Evolutionary conservation across 2,113 vertebrate species (phyloP), one percentile per base, ranked within the genome.

Genomic region (Plecotus auritus): DNA sequence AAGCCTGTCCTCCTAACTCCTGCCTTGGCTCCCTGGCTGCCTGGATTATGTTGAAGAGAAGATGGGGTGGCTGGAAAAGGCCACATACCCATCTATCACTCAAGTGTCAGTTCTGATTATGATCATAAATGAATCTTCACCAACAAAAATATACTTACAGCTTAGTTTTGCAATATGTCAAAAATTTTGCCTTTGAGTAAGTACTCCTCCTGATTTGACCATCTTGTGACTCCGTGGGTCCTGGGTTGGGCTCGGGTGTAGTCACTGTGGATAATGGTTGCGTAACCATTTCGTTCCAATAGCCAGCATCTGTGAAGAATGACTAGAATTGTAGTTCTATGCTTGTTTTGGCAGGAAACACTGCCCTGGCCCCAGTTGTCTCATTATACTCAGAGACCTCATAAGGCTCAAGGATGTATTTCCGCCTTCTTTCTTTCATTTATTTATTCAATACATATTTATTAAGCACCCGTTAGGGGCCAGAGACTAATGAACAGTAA

Each of bases 351-450:
- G 94, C 95, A 94, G 30, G 83, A 95, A 94, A 51, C 20, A 59
- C n/a, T 84, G 66, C 64, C 64, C 72, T 93, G 94, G 93, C 78
- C 37, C 78, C 22, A 51, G 47, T 35, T 89, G 80, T 83, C 88
- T 92, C 91, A 86, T 96, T 90, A 84, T 91, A 93, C 88, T 96
- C 91, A 67, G 90, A 96, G 92, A 94, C 90, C 51, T 94, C 93
- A 66, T 61, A 92, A 93, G 45, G 69, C 42, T 93, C 83, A 91
- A 78, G 45, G 77, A 78, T n/a, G 8, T 30, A 88, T 94, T 93
- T 96, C 93, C 11, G 12, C 47, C 28, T 85, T 47, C 42, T 73
- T n/a, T 42, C 54, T 32, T 94, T 93, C 61, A 9, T 83, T 89
- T 70, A 72, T 88, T 95, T 78, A 95, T 47, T 83, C 20, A 22